Conservation (phyloP, 2,113 vertebrate species). For the Noctilio leporinus region DNA sequence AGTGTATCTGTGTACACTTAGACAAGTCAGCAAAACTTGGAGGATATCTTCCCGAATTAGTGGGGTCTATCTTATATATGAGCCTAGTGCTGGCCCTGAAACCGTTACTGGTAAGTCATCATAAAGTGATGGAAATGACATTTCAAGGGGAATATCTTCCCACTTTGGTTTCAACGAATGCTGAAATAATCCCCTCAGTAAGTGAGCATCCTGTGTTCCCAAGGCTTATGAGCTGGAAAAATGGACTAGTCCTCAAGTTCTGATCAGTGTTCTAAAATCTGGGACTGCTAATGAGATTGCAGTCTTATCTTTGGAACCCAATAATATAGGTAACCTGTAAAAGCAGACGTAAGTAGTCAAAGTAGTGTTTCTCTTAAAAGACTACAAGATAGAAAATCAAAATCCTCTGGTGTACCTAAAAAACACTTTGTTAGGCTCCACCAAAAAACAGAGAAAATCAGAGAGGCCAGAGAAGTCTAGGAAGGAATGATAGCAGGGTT, state of each 20-base stretch:
- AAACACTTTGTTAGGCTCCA: conserved; percentile 87
- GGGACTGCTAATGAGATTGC: conserved; percentile 75
- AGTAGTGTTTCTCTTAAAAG: conserved; percentile 88
- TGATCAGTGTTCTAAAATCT: conserved; percentile 80
- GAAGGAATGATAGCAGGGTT: conserved; percentile 90
- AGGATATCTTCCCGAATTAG: conserved; percentile 98
- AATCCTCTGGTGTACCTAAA: conserved; percentile 85
- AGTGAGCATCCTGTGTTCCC: conserved; percentile 84
- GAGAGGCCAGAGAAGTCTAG: conserved; percentile 88
- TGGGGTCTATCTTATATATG: conserved; percentile 99
- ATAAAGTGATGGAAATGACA: conserved; percentile 83
- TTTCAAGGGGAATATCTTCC: conserved; percentile 88
- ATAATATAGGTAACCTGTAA: conserved; percentile 78
- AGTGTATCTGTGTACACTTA: conserved; percentile 87
- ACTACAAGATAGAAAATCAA: conserved; percentile 87
- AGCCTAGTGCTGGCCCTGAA: conserved; percentile 91
- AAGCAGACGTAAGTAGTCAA: conserved; percentile 82
- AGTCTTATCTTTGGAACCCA: background rate
- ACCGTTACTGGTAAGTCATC: conserved; percentile 78
- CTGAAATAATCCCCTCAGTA: conserved; percentile 84
- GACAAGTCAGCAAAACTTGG: conserved; percentile 94
- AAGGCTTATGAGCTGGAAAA: conserved; percentile 89
- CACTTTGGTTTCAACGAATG: conserved; percentile 81
- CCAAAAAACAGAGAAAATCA: conserved; percentile 91
- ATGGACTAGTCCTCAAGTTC: conserved; percentile 90